Base-by-base conservation (phyloP, 2,888 invertebrate species). In the Tupiocoris notatus region DNA sequence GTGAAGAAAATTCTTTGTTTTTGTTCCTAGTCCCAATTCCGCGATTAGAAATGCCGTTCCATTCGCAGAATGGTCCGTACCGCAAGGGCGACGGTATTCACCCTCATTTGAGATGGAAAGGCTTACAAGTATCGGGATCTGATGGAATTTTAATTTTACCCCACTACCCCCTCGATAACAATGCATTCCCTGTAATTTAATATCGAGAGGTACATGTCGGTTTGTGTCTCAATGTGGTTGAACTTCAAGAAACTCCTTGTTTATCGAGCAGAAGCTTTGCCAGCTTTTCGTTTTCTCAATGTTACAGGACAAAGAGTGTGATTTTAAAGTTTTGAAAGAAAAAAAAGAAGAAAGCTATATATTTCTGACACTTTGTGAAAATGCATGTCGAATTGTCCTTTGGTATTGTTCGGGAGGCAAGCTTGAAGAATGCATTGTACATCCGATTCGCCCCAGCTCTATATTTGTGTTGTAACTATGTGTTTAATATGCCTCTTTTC, bases 1-100 rank as follows among this genome's bases (percentile, higher is more conserved):
- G 79, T 80, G 81, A 81, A 81, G 81, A 81, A 82, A 82, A 81
- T 82, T 81, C 81, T 82, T 82, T 81, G 81, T 82, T 82, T 79
- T 70, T 77, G 58, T 70, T 67, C 22, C 16, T 25, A 22, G 21
- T 25, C 57, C 68, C 54, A 18, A 22, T 25, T 24, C 12, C 68
- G 68, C 9, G 17, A 21, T 39, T 7, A 2, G n/a, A 20, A 56
- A 56, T 63, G 63, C 63, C 18, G 18, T 63, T 22, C 63, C n/a
- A 17, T n/a, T 21, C 20, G 22, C 24, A 17, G 25, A n/a, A 65
- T 23, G 7, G 16, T 63, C 18, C 65, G 24, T 39, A 18, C 23
- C 21, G 18, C 24, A 71, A 58, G 65, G 65, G 18, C 65, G n/a
- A 39, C 39, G 39, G 39, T 18, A 39, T 20, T 65, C 39, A 39